Evolutionary conservation across 1,140 invertebrate genomes (phyloP).

Genomic region (Camponotus floridanus): DNA sequence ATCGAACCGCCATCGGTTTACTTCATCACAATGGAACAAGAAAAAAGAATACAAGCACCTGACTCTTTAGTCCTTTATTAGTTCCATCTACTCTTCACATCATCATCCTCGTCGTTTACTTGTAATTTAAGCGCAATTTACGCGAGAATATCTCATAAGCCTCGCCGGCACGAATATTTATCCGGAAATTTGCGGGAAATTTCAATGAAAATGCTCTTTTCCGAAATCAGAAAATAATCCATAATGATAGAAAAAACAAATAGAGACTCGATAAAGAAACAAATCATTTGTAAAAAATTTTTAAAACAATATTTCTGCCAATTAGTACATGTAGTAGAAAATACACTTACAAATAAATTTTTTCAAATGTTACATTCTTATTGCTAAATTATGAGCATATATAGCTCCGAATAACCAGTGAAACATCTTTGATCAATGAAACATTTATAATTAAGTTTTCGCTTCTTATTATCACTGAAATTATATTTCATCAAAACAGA

Average conservation of each 20-base stretch:
- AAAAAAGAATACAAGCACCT: neutral
- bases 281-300: neutral
- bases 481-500: neutral
- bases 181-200: neutral
- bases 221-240: conserved; percentile 18
- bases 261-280: neutral
- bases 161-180: conserved; percentile 33
- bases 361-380: neutral
- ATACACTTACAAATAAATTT: neutral
- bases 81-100: conserved; percentile 13
- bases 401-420: neutral
- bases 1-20: conserved; percentile 6
- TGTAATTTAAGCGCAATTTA: conserved; percentile 53
- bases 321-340: neutral
- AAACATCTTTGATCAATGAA: neutral
- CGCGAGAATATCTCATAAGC: conserved; percentile 41
- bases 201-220: conserved; percentile 23
- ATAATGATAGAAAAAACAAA: conserved; percentile 20
- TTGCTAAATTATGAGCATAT: neutral
- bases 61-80: conserved; percentile 34
- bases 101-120: conserved; percentile 29
- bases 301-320: neutral
- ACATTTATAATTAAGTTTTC: neutral
- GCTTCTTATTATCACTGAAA: neutral
- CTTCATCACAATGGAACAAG: conserved; percentile 21